Evolutionary conservation across 2,888 invertebrate species (phyloP).

Genomic region (Mantis religiosa): DNA sequence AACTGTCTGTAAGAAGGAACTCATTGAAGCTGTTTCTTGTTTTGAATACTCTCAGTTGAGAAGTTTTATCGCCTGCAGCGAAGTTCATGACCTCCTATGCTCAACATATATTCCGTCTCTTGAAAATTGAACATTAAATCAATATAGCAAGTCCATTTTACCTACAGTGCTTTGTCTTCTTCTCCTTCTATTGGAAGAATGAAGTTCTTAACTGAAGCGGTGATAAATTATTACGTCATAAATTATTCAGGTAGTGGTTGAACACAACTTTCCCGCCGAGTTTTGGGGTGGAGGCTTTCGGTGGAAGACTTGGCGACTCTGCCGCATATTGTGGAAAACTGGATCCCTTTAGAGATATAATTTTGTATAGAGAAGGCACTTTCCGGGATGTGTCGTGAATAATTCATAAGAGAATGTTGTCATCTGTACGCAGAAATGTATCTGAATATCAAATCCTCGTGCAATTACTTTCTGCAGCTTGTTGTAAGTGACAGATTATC

Average conservation of each 20-base stretch:
- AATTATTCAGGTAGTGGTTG: constrained; percentile 3
- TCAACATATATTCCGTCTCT: not conserved
- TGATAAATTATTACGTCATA: constrained; percentile 13
- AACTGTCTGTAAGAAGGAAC: no score
- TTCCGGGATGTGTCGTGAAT: not conserved
- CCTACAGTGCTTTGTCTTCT: not conserved
- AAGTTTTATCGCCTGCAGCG: no score
- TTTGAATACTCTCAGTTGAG: no score
- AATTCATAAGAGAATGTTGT: not conserved
- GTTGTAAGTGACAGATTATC: not conserved
- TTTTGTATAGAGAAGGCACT: not conserved
- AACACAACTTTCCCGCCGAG: not conserved
- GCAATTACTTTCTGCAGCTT: not conserved
- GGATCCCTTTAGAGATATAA: not conserved
- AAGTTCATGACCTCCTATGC: not conserved
- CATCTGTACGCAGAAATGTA: not conserved
- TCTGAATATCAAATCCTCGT: not conserved
- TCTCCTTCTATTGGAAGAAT: not conserved
- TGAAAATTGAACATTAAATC: constrained; percentile 17
- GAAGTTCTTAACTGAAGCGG: not conserved
- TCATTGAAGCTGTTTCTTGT: no score
- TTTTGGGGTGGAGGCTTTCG: not conserved
- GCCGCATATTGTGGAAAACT: not conserved
- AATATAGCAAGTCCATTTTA: constrained; percentile 7
- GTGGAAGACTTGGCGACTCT: no score